Conservation (phyloP, 2,888 invertebrate species). For the Oscheius myriophilus region DNA sequence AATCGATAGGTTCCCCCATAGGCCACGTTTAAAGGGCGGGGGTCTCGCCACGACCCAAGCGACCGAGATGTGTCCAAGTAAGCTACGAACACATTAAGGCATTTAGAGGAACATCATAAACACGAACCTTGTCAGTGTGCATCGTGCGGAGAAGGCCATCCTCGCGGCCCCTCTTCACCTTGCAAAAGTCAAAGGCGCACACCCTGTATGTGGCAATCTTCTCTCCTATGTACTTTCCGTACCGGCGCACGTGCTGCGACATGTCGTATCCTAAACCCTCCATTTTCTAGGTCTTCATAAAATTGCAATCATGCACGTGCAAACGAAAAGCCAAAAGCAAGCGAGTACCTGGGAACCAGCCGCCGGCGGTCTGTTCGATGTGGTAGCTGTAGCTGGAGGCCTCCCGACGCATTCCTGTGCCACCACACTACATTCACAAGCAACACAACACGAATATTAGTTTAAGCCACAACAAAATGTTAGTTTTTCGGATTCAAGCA, state of each 20-base stretch:
- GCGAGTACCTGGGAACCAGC: constrained; percentile 30
- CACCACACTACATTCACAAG: constrained; percentile 4
- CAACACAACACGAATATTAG: constrained; percentile 1
- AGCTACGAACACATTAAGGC: no score
- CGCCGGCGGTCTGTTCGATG: constrained; percentile 26
- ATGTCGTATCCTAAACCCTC: constrained; percentile 90
- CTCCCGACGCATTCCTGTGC: constrained; percentile 27
- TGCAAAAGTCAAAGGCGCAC: constrained; percentile 99
- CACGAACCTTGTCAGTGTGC: constrained; percentile 93
- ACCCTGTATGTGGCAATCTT: constrained; percentile 97
- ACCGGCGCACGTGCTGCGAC: constrained; percentile 97
- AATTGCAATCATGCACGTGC: background rate
- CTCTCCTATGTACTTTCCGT: constrained; percentile 98
- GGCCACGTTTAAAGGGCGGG: no score
- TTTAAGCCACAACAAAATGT: background rate
- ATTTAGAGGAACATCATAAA: no score
- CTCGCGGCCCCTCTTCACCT: constrained; percentile 95
- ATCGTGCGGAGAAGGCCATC: constrained; percentile 95
- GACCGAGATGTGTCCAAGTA: no score
- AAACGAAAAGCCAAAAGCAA: background rate
- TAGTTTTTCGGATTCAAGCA: background rate
- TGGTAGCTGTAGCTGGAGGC: constrained; percentile 25
- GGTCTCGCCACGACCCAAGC: no score
- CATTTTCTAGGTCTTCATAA: background rate
- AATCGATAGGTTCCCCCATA: no score